Base-by-base conservation (phyloP, 1,140 invertebrate genomes). In the Ectropis grisescens region DNA sequence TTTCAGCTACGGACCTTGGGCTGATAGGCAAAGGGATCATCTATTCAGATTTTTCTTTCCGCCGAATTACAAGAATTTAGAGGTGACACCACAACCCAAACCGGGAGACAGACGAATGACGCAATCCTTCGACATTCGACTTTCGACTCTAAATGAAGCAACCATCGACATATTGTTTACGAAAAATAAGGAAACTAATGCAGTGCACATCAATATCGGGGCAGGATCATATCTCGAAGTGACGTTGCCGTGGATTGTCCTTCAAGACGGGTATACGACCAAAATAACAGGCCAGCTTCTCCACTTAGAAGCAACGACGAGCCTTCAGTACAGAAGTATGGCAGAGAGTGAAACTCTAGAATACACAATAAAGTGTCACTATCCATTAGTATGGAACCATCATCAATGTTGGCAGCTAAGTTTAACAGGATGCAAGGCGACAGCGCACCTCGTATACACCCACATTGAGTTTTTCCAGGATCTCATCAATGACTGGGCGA, bases 1-100 rank as follows among this genome's bases (percentile, higher is more conserved):
- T 67, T 96, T 98, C 53, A 97, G 95, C 74, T 98, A 98, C 61
- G 97, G 97, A 1, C 97, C 98, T 2, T 99, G 97, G 97, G 96
- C 96, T 3, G 97, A 99, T 74, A 85, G 96, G 25, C 97, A 99
- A 74, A 86, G 97, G 38, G 96, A 98, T 72, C 90, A 96, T 79
- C 80, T 99, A 10, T 98, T 95, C 74, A 96, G 91, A 82, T 98
- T 98, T 70, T 99, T 99, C 71, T 98, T 94, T 69, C 97, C 97
- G 2, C 91, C 93, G 39, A 93, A 95, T 72, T 95, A 91, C 75
- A 88, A 92, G 55, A 87, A 88, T 28, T 80, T 92, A 40, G 86
- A 90, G 70, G 85, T 92, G 1, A 93, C 92, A 0, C 89, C 90
- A 37, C 85, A 89, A 15, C 91, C 92, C 1, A 86, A 89, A 68